Conservation (phyloP, 2,797 vertebrate species). For the Catostomus latipinnis region DNA sequence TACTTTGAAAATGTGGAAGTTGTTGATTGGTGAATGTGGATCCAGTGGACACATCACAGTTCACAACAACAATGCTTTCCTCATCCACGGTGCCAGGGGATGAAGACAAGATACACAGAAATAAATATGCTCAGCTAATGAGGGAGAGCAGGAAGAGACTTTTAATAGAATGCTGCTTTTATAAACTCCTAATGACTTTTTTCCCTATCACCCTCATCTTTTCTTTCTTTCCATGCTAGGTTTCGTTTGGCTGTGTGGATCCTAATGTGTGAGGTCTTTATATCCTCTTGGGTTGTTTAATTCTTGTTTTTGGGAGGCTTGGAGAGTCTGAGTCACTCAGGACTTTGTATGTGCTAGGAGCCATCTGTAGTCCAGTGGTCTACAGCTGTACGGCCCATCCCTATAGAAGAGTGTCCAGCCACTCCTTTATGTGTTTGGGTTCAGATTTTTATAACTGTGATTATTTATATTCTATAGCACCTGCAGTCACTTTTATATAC, state of each 20-base stretch:
- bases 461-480: slow-evolving; percentile 32
- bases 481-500: slow-evolving; percentile 9
- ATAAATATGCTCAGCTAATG: slow-evolving; percentile 76
- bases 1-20: too few relatives aligned
- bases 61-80: slow-evolving; percentile 68
- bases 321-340: slow-evolving; percentile 29
- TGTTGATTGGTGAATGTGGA: too few relatives aligned
- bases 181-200: slow-evolving; percentile 60
- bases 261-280: slow-evolving; percentile 73
- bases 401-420: slow-evolving; percentile 27
- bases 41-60: slow-evolving; percentile 57
- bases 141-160: slow-evolving; percentile 73
- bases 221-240: slow-evolving; percentile 37
- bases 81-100: slow-evolving; percentile 68
- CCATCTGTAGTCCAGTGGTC: slow-evolving; percentile 63
- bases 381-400: slow-evolving; percentile 63
- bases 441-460: slow-evolving; percentile 1
- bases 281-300: slow-evolving; percentile 51
- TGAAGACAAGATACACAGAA: slow-evolving; percentile 77
- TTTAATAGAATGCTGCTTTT: slow-evolving; percentile 67
- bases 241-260: slow-evolving; percentile 60
- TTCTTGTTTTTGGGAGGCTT: slow-evolving; percentile 42
- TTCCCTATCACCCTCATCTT: slow-evolving; percentile 57
- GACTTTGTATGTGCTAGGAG: slow-evolving; percentile 29
- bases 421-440: slow-evolving; percentile 8